phyloP scores from a whole-genome alignment of 2,797 vertebrate genomes.

The Melanotaenia boesemani region DNA sequence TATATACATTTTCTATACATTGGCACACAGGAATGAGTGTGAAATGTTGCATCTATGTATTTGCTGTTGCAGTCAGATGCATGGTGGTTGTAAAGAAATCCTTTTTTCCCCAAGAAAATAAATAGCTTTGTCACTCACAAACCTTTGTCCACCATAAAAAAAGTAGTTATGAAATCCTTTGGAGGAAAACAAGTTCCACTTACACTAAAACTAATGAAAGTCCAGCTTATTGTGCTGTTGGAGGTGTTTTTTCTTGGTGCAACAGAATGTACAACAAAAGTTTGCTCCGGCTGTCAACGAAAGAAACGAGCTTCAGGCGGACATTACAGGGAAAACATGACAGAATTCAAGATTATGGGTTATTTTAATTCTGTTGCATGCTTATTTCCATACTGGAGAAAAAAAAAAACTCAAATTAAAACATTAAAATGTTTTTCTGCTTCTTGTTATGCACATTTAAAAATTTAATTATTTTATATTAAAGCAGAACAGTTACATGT shows the following conservation, averaged over 20 bases:
- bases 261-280: constrained; percentile 5
- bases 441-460: no score
- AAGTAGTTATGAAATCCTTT: constrained; percentile 52
- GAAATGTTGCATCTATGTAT: constrained; percentile 72
- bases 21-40: constrained; percentile 81
- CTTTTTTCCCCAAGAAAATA: constrained; percentile 67
- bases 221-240: constrained; percentile 52
- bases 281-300: constrained; percentile 1
- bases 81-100: constrained; percentile 82
- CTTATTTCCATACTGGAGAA: not conserved
- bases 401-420: no score
- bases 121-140: constrained; percentile 76
- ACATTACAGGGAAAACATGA: not conserved
- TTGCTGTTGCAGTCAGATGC: constrained; percentile 91
- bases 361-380: not conserved
- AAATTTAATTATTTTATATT: no score
- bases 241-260: constrained; percentile 30
- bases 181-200: constrained; percentile 38
- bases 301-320: not conserved
- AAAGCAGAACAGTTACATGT: no score
- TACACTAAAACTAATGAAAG: constrained; percentile 48
- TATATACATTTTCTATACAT: constrained; percentile 94
- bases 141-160: constrained; percentile 51
- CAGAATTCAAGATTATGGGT: not conserved
- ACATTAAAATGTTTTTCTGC: no score